Base-by-base conservation (phyloP, 2,113 vertebrate species). In the Pionites leucogaster region DNA sequence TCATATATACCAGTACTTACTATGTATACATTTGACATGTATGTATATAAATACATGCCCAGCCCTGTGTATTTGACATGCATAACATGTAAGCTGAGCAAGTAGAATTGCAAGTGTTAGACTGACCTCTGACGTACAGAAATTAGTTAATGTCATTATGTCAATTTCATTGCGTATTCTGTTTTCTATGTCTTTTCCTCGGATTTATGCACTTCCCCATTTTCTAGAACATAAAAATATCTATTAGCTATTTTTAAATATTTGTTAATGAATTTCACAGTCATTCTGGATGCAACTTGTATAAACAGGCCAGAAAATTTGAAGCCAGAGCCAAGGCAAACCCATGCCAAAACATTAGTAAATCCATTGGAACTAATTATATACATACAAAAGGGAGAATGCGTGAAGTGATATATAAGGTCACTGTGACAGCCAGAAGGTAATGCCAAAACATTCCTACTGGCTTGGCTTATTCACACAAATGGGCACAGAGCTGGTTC, bases 321-420 rank as follows among this genome's bases (percentile, higher is more conserved):
- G 69, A 94, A 94, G 46, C 50, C 65, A 84, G 68, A 93, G 92
- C 93, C 96, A 96, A 94, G 77, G 44, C 52, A 92, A 84, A 60
- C 7, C 68, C 39, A 62, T 62, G 96, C 96, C 96, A 97, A 95
- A 94, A 52, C 59, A 93, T 97, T 97, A 97, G 69, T 75, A 8
- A 70, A 96, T 92, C 92, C 92, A 94, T 90, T 96, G 96, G 92
- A 97, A 96, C 80, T 94, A 94, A 96, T 97, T 96, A 96, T 74
- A 87, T 39, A n/a, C 33, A 65, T 84, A 93, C 90, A 96, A 97
- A 96, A 88, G 69, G 82, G 90, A 90, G 46, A 94, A 94, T 28
- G 57, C 8, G 5, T 94, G 90, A 97, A 97, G 88, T 96, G 94
- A 96, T 96, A 86, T 94, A 94, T 96, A 97, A 95, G 86, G 97